Evolutionary conservation across 2,113 vertebrate genomes (phyloP).

Genomic region (Sapajus apella): DNA sequence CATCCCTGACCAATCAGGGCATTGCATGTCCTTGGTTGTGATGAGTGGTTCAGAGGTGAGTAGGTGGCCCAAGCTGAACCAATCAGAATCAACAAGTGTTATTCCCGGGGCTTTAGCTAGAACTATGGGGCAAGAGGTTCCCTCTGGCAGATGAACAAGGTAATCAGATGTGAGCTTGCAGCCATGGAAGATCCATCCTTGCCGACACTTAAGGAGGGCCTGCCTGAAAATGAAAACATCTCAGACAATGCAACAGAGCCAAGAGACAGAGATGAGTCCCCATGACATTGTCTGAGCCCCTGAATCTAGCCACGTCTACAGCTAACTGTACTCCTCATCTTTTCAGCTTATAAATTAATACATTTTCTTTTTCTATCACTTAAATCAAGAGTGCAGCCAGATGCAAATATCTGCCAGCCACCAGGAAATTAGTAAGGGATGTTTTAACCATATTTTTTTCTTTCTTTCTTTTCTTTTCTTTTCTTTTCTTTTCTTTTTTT

Average conservation of each 20-base stretch:
- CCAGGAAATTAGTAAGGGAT: neutral
- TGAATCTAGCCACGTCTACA: neutral
- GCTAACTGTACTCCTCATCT: neutral
- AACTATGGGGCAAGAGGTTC: neutral
- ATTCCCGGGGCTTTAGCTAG: neutral
- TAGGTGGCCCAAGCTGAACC: neutral
- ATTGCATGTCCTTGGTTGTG: neutral
- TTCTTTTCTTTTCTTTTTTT: too few relatives aligned
- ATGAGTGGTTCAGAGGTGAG: neutral
- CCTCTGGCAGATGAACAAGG: neutral
- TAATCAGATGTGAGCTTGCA: too few relatives aligned
- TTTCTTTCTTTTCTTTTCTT: neutral
- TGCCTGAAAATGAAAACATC: neutral
- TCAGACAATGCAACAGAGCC: neutral
- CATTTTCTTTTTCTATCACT: neutral
- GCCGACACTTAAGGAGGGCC: neutral
- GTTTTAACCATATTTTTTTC: neutral
- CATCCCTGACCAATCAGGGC: neutral
- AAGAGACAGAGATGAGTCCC: neutral
- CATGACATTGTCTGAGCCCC: neutral
- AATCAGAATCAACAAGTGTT: neutral
- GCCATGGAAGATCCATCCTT: neutral
- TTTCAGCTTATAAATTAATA: neutral
- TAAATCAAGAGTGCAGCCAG: neutral
- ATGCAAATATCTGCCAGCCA: neutral